Evolutionary conservation across 2,797 vertebrate species (phyloP), one percentile per base, ranked within the genome.

Genomic region (Neostethus bicornis): DNA sequence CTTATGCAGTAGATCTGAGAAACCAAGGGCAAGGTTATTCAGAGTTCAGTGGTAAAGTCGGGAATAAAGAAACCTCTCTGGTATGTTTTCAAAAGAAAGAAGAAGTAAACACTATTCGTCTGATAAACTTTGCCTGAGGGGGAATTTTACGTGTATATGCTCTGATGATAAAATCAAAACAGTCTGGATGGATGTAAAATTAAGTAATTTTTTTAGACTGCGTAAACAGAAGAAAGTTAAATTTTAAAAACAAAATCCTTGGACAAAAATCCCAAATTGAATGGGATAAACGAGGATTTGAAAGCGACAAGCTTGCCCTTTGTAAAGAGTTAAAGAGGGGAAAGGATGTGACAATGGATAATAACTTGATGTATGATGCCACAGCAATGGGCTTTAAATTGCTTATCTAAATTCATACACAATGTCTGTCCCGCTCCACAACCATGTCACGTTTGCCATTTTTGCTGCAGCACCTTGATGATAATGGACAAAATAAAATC

Each of bases 351-450:
- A 80, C 76, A 70, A 56, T 37, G 64, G 79, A 73, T 79, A 80
- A 81, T 77, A 80, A 77, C 44, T 60, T 83, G 77, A 86, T 80
- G 71, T 80, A 81, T 64, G 77, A 75, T 1, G 59, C 51, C 16
- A 61, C 65, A n/a, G 70, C 55, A 4, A 20, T 48, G 39, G 84
- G 77, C 75, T 76, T 80, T 87, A 85, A 85, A 81, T 52, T 69
- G 81, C 77, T 86, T 84, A 86, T 87, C 82, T 83, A 79, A 84
- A 85, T 86, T 85, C 81, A 77, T 70, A 68, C 75, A 70, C 66
- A 74, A 59, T 69, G 80, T 61, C 77, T 31, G 29, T 7, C 46
- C 64, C 20, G 67, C 63, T 70, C 38, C 39, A n/a, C 51, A 75
- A 34, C 71, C 76, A 61, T 66, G 74, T 71, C 69, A 58, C 50